phyloP scores from a whole-genome alignment of 2,113 vertebrate genomes.

The Callaeas wilsoni region DNA sequence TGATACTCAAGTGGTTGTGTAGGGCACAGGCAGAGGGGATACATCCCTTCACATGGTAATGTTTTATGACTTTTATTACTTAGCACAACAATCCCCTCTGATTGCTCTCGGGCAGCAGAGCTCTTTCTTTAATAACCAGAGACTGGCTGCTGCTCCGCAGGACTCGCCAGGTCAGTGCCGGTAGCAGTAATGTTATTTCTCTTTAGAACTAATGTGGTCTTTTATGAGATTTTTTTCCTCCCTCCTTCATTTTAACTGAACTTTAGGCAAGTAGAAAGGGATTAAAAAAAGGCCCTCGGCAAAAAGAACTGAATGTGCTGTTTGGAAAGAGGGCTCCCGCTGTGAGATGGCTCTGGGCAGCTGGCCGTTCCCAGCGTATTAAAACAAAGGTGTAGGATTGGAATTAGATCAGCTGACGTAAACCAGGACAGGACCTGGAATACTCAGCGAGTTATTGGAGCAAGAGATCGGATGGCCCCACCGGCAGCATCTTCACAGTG shows the following conservation, averaged over 20 bases:
- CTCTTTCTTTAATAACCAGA: conserved; percentile 54
- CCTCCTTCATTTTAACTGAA: conserved; percentile 28
- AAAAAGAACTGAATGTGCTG: background rate
- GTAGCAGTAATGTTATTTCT: conserved; percentile 44
- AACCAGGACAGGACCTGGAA: background rate
- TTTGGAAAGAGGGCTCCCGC: background rate
- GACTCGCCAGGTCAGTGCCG: conserved; percentile 1
- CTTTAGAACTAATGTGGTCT: conserved; percentile 44
- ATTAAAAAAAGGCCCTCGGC: conserved; percentile 29
- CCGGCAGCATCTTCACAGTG: background rate
- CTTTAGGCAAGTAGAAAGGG: conserved; percentile 29
- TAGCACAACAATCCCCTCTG: conserved; percentile 17
- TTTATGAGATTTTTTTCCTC: conserved; percentile 27
- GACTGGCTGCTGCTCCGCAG: background rate
- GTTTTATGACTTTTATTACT: conserved; percentile 42
- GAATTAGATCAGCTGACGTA: background rate
- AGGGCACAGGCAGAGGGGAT: background rate
- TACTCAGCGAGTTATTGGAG: background rate
- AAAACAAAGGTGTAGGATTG: conserved; percentile 7
- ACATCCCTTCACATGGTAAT: background rate
- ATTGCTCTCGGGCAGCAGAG: conserved; percentile 34
- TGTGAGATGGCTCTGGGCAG: conserved; percentile 22
- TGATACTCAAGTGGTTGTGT: background rate
- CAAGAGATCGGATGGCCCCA: background rate
- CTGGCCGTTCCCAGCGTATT: background rate